phyloP scores from a whole-genome alignment of 2,888 invertebrate genomes.

The Macropis europaea region DNA sequence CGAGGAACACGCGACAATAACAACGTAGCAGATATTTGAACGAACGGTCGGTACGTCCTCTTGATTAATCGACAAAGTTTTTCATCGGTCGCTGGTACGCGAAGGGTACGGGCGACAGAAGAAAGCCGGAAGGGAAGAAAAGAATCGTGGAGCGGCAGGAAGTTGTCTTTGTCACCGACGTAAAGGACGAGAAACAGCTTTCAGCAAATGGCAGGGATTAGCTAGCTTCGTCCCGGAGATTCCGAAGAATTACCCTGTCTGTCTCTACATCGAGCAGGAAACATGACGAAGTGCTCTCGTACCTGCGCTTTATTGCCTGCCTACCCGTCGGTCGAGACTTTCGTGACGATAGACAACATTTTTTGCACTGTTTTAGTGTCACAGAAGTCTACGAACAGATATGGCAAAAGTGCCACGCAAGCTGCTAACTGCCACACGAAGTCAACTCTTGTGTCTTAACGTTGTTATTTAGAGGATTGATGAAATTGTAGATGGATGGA shows the following conservation, averaged over 20 bases:
- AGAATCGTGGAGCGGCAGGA: background rate
- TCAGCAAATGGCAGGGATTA: constrained; percentile 20
- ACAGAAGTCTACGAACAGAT: too few species aligned
- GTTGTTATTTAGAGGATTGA: too few species aligned
- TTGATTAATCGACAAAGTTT: constrained; percentile 6
- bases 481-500: too few species aligned
- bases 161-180: constrained; percentile 6
- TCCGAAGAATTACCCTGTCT: constrained; percentile 11
- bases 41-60: background rate
- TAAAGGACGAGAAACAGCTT: background rate
- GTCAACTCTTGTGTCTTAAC: too few species aligned
- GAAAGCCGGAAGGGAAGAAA: background rate
- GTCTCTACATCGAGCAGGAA: background rate
- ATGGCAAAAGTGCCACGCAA: too few species aligned
- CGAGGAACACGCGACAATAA: too few species aligned
- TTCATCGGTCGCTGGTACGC: background rate
- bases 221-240: constrained; percentile 12
- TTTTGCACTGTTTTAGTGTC: too few species aligned
- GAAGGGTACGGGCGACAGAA: background rate
- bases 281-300: constrained; percentile 1
- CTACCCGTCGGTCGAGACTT: background rate
- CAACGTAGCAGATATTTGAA: background rate
- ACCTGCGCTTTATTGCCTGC: background rate
- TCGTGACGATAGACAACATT: too few species aligned
- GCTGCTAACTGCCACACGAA: too few species aligned